phyloP scores from a whole-genome alignment of 2,113 vertebrate species.

The Edolisoma coerulescens region DNA sequence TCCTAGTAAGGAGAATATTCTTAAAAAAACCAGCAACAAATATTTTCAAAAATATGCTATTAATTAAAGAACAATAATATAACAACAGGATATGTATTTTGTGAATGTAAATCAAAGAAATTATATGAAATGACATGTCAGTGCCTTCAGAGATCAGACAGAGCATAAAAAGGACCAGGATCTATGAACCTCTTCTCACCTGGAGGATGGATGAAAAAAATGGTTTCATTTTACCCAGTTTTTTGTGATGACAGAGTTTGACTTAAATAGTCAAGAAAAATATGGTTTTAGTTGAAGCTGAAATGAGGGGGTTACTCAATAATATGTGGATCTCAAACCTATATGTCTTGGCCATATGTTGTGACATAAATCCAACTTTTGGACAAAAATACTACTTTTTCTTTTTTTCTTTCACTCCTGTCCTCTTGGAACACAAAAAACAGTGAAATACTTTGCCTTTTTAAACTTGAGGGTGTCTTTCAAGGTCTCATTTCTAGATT shows the following conservation, averaged over 20 bases:
- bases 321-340: background rate
- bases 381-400: background rate
- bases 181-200: background rate
- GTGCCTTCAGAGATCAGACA: background rate
- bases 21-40: background rate
- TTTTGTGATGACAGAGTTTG: background rate
- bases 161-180: background rate
- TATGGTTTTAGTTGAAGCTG: background rate
- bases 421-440: background rate
- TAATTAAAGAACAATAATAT: background rate
- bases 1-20: background rate
- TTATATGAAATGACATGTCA: background rate
- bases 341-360: background rate
- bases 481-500: background rate
- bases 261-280: background rate
- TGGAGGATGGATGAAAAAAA: accelerated
- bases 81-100: background rate
- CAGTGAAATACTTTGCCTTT: background rate
- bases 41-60: background rate
- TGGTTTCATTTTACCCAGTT: background rate
- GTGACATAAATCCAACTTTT: background rate
- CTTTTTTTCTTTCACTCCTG: background rate
- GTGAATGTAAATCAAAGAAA: background rate
- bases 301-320: background rate
- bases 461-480: background rate